Evolutionary conservation across 1,140 invertebrate species (phyloP), one percentile per base, ranked within the genome.

Genomic region (Drosophila athabasca): DNA sequence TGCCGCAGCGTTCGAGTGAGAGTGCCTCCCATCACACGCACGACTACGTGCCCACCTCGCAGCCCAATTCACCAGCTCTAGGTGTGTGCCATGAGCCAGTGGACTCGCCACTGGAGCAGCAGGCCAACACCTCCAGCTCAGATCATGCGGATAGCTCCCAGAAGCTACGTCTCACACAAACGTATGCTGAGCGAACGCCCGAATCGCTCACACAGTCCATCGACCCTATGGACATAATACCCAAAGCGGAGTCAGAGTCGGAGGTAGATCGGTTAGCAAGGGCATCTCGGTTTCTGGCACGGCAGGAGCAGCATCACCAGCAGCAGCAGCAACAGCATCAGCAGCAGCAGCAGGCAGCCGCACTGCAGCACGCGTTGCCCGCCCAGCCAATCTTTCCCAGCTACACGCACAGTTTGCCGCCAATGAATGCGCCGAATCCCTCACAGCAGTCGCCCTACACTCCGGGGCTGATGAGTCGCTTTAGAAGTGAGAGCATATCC

Each of bases 171-270:
- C 46, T 83, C 1, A 71, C 59, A 22, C 84, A 87, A 26, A 67
- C 31, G 2, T 84, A 81, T 62, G 48, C 82, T 11, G 85, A 89
- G 35, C 81, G 77, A 9, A 81, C 81, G 22, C 76, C 79, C 1
- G 82, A 83, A 57, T 87, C 90, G 41, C 48, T 90, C 15, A 90
- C 85, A 13, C 84, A 87, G 55, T 80, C 81, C 13, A 90, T 90
- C 22, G 85, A 83, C 64, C 81, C 89, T n/a, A 90, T 89, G 79
- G 89, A 85, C 51, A 82, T 89, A 15, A 89, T 89, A 80, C 81
- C 90, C 8, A 91, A 91, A 62, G 52, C 81, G n/a, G 89, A 90
- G 53, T 57, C 83, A 3, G 89, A 89, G 43, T 75, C 76, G 7
- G 82, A 87, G 13, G 79, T 65, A 11, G 89, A 90, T 41, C 71